Base-by-base conservation (phyloP, 1,140 invertebrate genomes). In the Ips nitidus region DNA sequence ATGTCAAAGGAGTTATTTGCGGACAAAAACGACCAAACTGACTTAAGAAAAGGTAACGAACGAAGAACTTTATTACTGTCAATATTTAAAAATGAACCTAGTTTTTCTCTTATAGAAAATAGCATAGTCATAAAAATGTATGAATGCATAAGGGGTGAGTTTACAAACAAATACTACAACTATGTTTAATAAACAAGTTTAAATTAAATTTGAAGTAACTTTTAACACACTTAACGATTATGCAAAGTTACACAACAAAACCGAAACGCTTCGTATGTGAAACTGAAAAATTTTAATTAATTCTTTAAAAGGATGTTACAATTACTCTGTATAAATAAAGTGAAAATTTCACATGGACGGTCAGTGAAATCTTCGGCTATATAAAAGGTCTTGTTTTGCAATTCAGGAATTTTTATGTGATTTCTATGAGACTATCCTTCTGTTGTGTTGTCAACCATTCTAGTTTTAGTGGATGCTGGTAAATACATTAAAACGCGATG, bases 311-410 rank as follows among this genome's bases (percentile, higher is more conserved):
- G 41, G 7, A 59, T 59, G 57, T 41, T 59, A 6, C 57, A 59
- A 59, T 59, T 59, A 59, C 41, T 8, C 41, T 41, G 57, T 59
- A 22, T 59, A 42, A 59, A 59, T 59, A 59, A 56, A 59, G 57
- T 7, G 57, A 59, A 59, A 59, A 8, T 59, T 59, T 59, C 57
- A 42, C 57, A 59, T 59, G 41, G 57, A 59, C 41, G 57, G 41
- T 6, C 42, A 59, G 57, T 59, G 57, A 59, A 59, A 59, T 59
- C 57, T 41, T 4, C 39, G 45, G 45, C 45, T 22, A 50, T 50
- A 50, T 50, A 50, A 50, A 50, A 50, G 45, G 45, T 22, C 45
- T 6, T 1, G 45, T 50, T 50, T 6, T 22, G 45, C 45, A 50
- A 50, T 50, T 50, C 45, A 50, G 45, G 45, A 50, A 50, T 50